Evolutionary conservation across 2,113 vertebrate species (phyloP).

Genomic region (Aphyosemion australe): DNA sequence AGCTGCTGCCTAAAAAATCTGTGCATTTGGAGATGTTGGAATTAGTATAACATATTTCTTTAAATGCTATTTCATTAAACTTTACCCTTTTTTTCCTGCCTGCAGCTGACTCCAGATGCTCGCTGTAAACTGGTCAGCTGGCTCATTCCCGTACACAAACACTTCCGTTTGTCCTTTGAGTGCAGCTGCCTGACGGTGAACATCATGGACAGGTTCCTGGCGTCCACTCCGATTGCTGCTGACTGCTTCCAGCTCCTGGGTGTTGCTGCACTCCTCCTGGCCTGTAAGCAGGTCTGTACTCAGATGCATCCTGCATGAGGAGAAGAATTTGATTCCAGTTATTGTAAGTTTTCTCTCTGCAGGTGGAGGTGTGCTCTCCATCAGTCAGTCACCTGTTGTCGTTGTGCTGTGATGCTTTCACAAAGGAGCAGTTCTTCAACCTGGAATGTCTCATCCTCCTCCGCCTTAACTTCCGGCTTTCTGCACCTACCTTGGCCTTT

Average conservation of each 20-base stretch:
- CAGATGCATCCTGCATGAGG: not conserved
- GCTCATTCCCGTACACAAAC: conserved; percentile 88
- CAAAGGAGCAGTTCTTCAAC: conserved; percentile 88
- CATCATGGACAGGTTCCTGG: conserved; percentile 91
- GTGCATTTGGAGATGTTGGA: too few species aligned
- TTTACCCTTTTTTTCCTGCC: not conserved
- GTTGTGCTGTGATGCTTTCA: conserved; percentile 88
- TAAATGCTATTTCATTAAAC: too few species aligned
- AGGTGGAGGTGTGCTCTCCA: conserved; percentile 91
- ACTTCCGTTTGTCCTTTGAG: conserved; percentile 88
- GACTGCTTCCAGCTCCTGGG: conserved; percentile 98
- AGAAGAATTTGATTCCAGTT: not conserved
- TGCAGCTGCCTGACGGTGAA: conserved; percentile 90
- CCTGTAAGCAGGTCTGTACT: conserved; percentile 88
- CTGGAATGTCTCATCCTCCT: conserved; percentile 90
- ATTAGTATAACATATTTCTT: too few species aligned
- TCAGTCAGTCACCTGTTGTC: conserved; percentile 86
- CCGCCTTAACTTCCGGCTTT: conserved; percentile 85
- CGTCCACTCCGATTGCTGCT: conserved; percentile 86
- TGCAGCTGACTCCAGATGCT: conserved; percentile 87
- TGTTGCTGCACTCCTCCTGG: conserved; percentile 88
- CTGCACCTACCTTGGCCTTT: conserved; percentile 87
- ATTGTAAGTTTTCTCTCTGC: not conserved
- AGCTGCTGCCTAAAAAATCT: too few species aligned
- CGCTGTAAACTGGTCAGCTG: conserved; percentile 92